Percentiles rank a stretch among this genome's conserved stretches.
Conservation (phyloP, 2,113 vertebrate genomes). For the Hippocampus mohnikei region DNA sequence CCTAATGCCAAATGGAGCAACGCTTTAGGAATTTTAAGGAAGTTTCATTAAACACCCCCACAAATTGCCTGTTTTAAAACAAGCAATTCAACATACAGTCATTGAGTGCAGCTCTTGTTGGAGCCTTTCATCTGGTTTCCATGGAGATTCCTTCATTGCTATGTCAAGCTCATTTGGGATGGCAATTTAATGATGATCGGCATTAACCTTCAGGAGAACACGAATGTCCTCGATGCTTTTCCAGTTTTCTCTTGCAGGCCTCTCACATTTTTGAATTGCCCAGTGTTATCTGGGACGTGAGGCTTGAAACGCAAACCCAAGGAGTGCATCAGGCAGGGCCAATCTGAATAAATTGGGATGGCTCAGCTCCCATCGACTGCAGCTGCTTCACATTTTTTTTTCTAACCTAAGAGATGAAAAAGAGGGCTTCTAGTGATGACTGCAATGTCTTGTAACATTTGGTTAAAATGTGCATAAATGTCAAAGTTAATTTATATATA, state of each 20-base stretch:
- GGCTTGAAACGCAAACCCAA: conserved; percentile 41
- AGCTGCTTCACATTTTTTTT: conserved; percentile 54
- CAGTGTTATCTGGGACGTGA: conserved; percentile 39
- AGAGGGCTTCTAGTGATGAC: conserved; percentile 2
- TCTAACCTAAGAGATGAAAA: conserved; percentile 34
- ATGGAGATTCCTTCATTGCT: conserved; percentile 6
- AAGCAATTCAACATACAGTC: conserved; percentile 22
- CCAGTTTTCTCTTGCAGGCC: conserved; percentile 12
- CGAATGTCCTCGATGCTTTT: conserved; percentile 14
- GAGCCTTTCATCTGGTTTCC: conserved; percentile 10
- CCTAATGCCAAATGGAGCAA: conserved; percentile 16
- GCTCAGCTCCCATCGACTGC: conserved; percentile 54
- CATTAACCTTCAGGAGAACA: conserved; percentile 12
- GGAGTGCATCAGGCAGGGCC: conserved; percentile 54
- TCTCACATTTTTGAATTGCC: conserved; percentile 39
- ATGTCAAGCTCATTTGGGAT: not conserved
- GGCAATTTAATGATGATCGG: conserved; percentile 11
- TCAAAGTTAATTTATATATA: too few species aligned
- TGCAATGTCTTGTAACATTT: conserved; percentile 6
- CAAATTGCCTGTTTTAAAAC: conserved; percentile 33
- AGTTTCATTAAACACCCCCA: conserved; percentile 23
- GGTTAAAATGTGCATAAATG: not conserved
- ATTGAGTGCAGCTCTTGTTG: conserved; percentile 16
- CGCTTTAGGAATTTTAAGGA: conserved; percentile 21
- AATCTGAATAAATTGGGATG: conserved; percentile 66